Conservation (phyloP, 1,140 invertebrate species). For the Lepidotrigona ventralis region DNA sequence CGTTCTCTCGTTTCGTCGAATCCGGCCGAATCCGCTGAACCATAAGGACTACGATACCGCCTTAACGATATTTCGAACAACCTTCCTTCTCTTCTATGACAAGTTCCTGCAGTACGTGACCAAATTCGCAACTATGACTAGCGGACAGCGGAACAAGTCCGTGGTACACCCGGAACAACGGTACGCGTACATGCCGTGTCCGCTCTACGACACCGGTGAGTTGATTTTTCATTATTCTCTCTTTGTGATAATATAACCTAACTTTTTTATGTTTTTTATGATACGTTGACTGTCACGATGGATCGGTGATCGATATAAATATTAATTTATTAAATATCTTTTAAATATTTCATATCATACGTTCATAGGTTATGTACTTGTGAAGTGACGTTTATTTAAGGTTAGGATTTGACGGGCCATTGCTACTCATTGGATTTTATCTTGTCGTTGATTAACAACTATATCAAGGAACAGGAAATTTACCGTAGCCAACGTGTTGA, state of each 20-base stretch:
- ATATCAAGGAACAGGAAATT: no score
- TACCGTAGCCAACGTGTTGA: neutral
- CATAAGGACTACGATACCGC: constrained; percentile 11
- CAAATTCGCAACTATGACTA: constrained; percentile 73
- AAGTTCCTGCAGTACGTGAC: constrained; percentile 74
- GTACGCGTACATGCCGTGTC: constrained; percentile 76
- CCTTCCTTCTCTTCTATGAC: constrained; percentile 74
- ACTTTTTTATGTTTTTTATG: no score
- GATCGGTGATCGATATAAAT: no score
- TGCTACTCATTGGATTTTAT: no score
- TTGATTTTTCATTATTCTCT: neutral
- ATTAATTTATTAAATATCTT: no score
- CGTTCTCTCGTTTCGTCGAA: neutral
- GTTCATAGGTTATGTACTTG: no score
- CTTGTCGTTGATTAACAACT: no score
- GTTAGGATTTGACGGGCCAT: no score
- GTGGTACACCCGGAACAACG: constrained; percentile 67
- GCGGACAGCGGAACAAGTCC: constrained; percentile 70
- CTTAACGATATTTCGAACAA: constrained; percentile 70
- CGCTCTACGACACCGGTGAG: constrained; percentile 73
- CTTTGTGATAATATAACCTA: no score
- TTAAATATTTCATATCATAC: no score
- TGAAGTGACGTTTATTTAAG: no score
- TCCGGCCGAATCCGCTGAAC: neutral
- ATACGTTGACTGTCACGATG: no score